Conservation (phyloP, 2,113 vertebrate species). For the Tursiops truncatus region DNA sequence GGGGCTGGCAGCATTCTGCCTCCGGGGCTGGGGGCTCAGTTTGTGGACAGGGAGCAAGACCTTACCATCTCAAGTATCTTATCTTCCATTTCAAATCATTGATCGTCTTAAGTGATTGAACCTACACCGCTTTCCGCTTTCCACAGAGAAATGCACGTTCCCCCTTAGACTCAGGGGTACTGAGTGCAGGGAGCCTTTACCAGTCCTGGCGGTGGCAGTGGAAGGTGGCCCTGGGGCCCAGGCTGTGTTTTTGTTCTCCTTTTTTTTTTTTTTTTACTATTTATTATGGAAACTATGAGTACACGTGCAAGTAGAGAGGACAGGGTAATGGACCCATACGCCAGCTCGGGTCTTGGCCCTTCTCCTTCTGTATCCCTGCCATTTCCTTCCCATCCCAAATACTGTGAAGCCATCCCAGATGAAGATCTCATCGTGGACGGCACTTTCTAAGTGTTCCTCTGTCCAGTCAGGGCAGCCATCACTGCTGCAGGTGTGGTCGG, state of each 20-base stretch:
- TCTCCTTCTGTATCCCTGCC: neutral
- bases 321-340: rapidly evolving
- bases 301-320: neutral
- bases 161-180: neutral
- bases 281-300: neutral
- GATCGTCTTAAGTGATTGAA: rapidly evolving
- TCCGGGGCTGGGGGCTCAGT: neutral
- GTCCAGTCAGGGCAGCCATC: neutral
- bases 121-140: neutral
- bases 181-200: neutral
- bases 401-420: neutral
- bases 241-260: rapidly evolving
- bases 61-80: rapidly evolving
- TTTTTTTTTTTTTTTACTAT: neutral
- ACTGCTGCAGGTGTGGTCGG: neutral
- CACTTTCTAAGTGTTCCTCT: neutral
- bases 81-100: neutral
- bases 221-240: too few species aligned
- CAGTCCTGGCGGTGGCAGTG: rapidly evolving
- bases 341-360: neutral
- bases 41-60: neutral
- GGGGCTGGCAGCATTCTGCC: neutral
- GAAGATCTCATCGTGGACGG: neutral
- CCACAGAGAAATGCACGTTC: neutral
- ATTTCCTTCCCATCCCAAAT: rapidly evolving